phyloP scores from a whole-genome alignment of 1,140 invertebrate species.

The Calliphora vicina region DNA sequence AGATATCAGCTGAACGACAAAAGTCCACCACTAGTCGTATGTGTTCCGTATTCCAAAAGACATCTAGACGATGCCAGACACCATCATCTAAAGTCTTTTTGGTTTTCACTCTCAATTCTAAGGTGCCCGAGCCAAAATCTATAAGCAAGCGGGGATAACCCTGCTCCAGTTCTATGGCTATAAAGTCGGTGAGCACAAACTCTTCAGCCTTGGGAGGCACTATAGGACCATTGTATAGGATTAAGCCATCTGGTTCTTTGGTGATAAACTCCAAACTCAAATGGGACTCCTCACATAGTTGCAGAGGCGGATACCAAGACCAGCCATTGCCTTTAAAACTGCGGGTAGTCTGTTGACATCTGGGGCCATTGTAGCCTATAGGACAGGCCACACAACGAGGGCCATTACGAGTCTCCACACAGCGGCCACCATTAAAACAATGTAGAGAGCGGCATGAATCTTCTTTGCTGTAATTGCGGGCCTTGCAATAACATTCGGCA shows the following conservation, averaged over 20 bases:
- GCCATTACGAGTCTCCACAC: conserved; percentile 68
- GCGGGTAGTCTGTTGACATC: conserved; percentile 74
- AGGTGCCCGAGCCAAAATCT: conserved; percentile 74
- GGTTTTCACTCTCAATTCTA: conserved; percentile 69
- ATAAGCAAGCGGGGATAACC: conserved; percentile 72
- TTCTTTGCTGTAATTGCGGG: conserved; percentile 67
- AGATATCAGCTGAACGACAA: conserved; percentile 67
- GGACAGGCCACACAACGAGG: conserved; percentile 71
- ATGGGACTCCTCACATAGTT: conserved; percentile 73
- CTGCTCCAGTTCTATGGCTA: conserved; percentile 71
- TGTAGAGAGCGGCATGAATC: conserved; percentile 70
- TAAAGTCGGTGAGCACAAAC: conserved; percentile 70
- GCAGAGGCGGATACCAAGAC: conserved; percentile 74
- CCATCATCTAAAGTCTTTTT: conserved; percentile 70
- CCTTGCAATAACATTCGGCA: conserved; percentile 68
- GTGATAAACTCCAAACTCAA: conserved; percentile 77
- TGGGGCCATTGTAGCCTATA: conserved; percentile 71
- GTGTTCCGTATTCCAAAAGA: conserved; percentile 72
- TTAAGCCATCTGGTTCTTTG: conserved; percentile 68
- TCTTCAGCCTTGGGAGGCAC: conserved; percentile 68
- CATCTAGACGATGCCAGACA: conserved; percentile 74
- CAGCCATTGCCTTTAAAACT: conserved; percentile 72
- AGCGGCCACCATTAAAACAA: conserved; percentile 76
- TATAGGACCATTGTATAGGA: conserved; percentile 78
- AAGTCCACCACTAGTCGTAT: conserved; percentile 73